Percentiles rank a stretch among this genome's conserved stretches.
Evolutionary conservation across 92 coral and sea anemone genomes (phyloP).

Genomic region (Siderastrea siderea): DNA sequence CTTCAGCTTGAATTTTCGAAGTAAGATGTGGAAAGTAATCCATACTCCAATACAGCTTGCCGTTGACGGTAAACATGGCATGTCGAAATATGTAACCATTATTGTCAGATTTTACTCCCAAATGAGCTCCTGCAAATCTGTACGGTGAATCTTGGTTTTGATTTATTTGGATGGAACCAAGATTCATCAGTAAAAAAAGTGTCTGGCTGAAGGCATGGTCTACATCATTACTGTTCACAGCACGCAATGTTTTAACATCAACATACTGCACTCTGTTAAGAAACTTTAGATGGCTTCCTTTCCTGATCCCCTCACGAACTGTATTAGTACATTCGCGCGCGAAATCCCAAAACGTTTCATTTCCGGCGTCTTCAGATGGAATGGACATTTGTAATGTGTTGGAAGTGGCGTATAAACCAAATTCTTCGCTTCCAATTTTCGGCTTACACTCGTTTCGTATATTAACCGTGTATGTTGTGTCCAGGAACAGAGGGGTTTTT

Average conservation of each 20-base stretch:
- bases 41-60: constrained; percentile 64
- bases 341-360: constrained; percentile 34
- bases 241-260: not conserved
- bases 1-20: constrained; percentile 54
- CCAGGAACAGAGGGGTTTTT: not conserved
- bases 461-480: constrained; percentile 10
- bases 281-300: constrained; percentile 16
- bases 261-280: not conserved
- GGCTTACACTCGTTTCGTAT: constrained; percentile 35
- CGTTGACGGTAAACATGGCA: constrained; percentile 60
- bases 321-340: constrained; percentile 23
- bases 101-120: constrained; percentile 29
- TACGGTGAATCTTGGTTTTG: constrained; percentile 8
- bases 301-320: constrained; percentile 18
- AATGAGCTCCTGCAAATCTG: constrained; percentile 11
- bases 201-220: constrained; percentile 1
- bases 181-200: not conserved
- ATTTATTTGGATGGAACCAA: not conserved
- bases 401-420: not conserved
- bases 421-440: not conserved
- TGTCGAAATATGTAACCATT: constrained; percentile 44
- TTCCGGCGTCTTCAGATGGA: not conserved
- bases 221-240: not conserved
- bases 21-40: constrained; percentile 55
- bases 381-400: not conserved